Evolutionary conservation across 2,888 invertebrate genomes (phyloP), one percentile per base, ranked within the genome.

Genomic region (Idaea aversata): DNA sequence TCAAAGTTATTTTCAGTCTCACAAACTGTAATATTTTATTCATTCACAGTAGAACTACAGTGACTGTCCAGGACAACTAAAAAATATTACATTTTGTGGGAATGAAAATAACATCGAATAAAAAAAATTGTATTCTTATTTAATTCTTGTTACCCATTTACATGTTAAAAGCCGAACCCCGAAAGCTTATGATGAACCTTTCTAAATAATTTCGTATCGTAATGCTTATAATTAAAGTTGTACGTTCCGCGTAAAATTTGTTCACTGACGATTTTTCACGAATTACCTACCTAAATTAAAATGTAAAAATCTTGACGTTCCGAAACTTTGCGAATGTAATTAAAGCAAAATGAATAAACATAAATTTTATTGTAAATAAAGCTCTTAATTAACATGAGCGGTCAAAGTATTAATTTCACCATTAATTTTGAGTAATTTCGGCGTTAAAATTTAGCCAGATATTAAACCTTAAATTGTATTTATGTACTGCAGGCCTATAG

Each of bases 351-450:
- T 70, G 71, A 78, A 64, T 65, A 68, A 65, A 74, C 78, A 79
- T 80, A 80, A 83, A 83, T 79, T 79, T 77, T 74, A 74, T 78
- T 78, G 82, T 82, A 86, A 86, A 86, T 86, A 86, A 87, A 87
- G 83, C 86, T 84, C 85, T 82, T 90, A 90, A 92, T 92, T 88
- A 90, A 88, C 88, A 87, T 82, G 84, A 87, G 82, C 90, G 87
- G 87, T 87, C 86, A 90, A 91, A 91, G 90, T 92, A 93, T 93
- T 91, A 90, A 90, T 91, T 92, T 91, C 91, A 83, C 87, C 91
- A 90, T 90, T 90, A 92, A 91, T 88, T 88, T 84, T 87, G 89
- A 91, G 81, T 92, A 91, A 93, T 91, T 91, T 88, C 86, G 78
- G 79, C 77, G 84, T 82, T 85, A 84, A 85, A 88, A 88, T 88